Evolutionary conservation across 92 coral and sea anemone genomes (phyloP).

Genomic region (Palythoa grandiflora): DNA sequence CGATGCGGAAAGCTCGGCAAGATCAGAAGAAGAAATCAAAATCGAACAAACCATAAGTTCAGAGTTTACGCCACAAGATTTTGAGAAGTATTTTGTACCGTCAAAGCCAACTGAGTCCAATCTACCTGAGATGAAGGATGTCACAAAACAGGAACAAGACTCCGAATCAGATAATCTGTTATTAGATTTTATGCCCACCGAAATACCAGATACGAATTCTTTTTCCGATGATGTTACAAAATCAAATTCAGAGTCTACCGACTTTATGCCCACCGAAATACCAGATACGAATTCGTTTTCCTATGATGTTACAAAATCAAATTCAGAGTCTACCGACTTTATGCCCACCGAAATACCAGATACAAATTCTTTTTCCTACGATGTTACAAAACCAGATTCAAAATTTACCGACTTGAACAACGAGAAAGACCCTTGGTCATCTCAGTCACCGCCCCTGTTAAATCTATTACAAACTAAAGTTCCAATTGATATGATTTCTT

Average conservation of each 20-base stretch:
- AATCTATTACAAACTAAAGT: background rate
- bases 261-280: background rate
- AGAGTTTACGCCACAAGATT: constrained; percentile 6
- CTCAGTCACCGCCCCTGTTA: background rate
- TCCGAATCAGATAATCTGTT: background rate
- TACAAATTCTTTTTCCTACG: background rate
- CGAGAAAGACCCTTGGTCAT: background rate
- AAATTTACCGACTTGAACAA: background rate
- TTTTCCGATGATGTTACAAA: constrained; percentile 1
- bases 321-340: background rate
- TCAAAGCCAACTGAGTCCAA: background rate
- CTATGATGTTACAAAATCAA: constrained; percentile 1
- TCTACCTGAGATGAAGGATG: background rate
- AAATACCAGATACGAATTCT: background rate
- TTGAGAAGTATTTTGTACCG: constrained; percentile 22
- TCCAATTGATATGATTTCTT: background rate
- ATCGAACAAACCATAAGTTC: background rate
- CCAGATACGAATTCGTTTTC: background rate
- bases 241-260: background rate
- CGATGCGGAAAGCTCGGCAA: background rate
- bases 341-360: constrained; percentile 6
- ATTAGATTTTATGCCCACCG: constrained; percentile 10
- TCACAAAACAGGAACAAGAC: background rate
- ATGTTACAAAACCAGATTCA: background rate
- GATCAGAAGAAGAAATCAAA: background rate